Conservation (phyloP, 2,113 vertebrate species). For the Trogon melanurus region DNA sequence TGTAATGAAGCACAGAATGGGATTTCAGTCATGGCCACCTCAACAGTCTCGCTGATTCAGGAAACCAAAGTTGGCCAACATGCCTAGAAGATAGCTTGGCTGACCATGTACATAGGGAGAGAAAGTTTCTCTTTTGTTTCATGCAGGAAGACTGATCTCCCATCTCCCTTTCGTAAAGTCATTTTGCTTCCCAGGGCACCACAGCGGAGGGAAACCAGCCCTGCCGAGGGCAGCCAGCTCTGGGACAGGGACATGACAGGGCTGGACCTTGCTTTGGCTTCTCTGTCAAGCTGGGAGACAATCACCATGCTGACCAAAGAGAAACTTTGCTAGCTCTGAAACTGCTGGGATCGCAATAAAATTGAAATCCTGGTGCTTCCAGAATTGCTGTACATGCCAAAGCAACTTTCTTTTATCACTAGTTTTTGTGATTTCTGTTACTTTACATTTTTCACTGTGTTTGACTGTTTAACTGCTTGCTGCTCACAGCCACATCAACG, state of each 20-base stretch:
- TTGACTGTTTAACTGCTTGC: neutral
- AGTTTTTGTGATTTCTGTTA: neutral
- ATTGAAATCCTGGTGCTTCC: neutral
- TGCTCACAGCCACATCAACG: neutral
- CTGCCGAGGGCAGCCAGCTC: fast-evolving
- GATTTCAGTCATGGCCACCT: neutral
- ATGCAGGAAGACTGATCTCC: neutral
- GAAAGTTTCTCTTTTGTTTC: neutral
- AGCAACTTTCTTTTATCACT: neutral
- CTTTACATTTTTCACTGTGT: neutral
- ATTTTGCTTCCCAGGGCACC: neutral
- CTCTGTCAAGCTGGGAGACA: neutral
- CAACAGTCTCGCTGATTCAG: fast-evolving
- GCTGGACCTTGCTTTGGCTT: neutral
- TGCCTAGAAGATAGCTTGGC: neutral
- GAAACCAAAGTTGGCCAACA: neutral
- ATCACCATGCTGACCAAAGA: neutral
- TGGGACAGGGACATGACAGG: neutral
- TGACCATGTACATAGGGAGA: neutral
- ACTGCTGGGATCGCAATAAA: neutral
- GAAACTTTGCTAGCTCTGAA: neutral
- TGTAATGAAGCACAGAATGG: neutral
- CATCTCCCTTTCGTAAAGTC: neutral
- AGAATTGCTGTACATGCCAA: neutral
- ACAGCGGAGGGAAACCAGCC: neutral